Evolutionary conservation across 1,140 invertebrate species (phyloP).

Genomic region (Diabrotica virgifera): DNA sequence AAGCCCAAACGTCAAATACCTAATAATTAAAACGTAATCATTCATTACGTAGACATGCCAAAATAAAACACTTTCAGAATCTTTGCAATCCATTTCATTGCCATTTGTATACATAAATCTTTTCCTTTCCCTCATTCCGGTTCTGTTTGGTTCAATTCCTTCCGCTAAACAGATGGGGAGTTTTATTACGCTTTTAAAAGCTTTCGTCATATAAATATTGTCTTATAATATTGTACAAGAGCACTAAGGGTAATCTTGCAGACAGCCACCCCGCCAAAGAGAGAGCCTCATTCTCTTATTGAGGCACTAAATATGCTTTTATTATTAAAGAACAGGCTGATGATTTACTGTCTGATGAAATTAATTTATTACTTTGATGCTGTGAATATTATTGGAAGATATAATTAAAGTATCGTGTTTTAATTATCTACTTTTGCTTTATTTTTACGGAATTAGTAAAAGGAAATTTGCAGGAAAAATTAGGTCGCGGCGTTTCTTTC

Average conservation of each 20-base stretch:
- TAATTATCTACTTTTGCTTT: background rate
- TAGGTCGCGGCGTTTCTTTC: too few species aligned
- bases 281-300: slow-evolving; percentile 12
- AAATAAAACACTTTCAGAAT: too few species aligned
- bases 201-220: slow-evolving; percentile 38
- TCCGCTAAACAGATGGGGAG: slow-evolving; percentile 12
- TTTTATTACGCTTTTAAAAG: slow-evolving; percentile 37
- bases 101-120: too few species aligned
- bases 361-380: slow-evolving; percentile 3
- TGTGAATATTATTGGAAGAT: background rate
- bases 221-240: slow-evolving; percentile 33
- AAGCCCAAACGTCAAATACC: too few species aligned
- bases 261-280: slow-evolving; percentile 8
- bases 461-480: too few species aligned
- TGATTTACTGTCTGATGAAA: background rate
- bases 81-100: too few species aligned
- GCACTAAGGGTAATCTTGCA: slow-evolving; percentile 26
- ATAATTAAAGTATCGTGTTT: background rate
- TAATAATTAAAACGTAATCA: too few species aligned
- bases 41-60: too few species aligned
- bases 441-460: too few species aligned
- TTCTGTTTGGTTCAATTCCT: background rate
- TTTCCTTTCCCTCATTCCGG: background rate
- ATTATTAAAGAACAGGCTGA: background rate
- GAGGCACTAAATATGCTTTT: background rate